Evolutionary conservation across 2,113 vertebrate genomes (phyloP).

Genomic region (Typhlomys cinereus): DNA sequence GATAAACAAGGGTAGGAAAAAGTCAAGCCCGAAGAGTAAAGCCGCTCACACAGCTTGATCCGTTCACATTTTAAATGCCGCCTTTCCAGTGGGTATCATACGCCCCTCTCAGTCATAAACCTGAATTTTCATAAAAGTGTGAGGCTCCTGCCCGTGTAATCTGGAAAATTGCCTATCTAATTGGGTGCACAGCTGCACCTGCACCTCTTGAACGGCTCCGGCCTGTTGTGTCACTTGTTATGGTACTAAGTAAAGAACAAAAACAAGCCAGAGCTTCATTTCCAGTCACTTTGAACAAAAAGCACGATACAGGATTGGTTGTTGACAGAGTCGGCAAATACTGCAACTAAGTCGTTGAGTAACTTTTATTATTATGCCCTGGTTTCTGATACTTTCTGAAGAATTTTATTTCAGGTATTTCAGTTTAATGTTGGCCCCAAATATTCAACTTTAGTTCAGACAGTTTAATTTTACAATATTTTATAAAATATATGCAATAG

Average conservation of each 20-base stretch:
- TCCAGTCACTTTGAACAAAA: slow-evolving; percentile 42
- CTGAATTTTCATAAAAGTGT: slow-evolving; percentile 64
- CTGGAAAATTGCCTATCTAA: slow-evolving; percentile 72
- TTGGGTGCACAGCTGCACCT: slow-evolving; percentile 68
- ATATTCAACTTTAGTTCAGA: slow-evolving; percentile 8
- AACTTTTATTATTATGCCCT: slow-evolving; percentile 20
- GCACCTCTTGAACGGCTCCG: slow-evolving; percentile 61
- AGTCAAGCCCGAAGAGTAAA: slow-evolving; percentile 40
- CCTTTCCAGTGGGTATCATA: slow-evolving; percentile 11
- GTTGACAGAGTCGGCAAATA: slow-evolving; percentile 49
- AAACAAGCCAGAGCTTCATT: slow-evolving; percentile 46
- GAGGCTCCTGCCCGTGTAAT: slow-evolving; percentile 55
- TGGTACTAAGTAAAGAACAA: slow-evolving; percentile 25
- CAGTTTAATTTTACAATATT: neutral
- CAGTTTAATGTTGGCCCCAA: neutral
- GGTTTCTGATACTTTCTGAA: slow-evolving; percentile 9
- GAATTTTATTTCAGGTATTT: slow-evolving; percentile 49
- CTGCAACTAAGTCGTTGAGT: slow-evolving; percentile 44
- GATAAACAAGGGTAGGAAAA: slow-evolving; percentile 21
- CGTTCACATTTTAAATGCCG: slow-evolving; percentile 41
- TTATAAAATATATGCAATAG: neutral
- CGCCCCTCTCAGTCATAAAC: slow-evolving; percentile 41
- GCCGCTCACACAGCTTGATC: slow-evolving; percentile 46
- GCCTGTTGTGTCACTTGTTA: slow-evolving; percentile 65
- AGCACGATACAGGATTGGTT: neutral